Base-by-base conservation (phyloP, 2,888 invertebrate genomes). In the Yponomeuta cagnagella region DNA sequence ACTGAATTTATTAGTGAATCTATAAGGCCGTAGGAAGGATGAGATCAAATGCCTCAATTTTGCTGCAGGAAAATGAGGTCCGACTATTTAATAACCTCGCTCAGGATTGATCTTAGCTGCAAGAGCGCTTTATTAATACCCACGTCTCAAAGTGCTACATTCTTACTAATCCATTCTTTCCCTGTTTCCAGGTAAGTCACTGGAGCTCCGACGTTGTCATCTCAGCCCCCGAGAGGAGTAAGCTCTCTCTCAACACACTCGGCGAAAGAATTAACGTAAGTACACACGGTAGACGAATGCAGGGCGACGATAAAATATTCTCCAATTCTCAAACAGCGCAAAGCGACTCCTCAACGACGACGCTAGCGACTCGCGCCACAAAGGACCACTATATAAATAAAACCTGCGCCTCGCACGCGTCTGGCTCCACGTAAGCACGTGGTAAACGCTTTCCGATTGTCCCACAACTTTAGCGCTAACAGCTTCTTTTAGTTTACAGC, bases 401-500 rank as follows among this genome's bases (percentile, higher is more conserved):
- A 70, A 31, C 23, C 70, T 3, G 70, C 63, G 63, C n/a, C 63
- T 63, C 70, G 63, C 70, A 70, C 65, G 58, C 67, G 70, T 67
- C 10, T 43, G 12, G 71, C 71, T 70, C 63, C 71, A 70, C 66
- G 74, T 76, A 76, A 58, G 52, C 76, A 77, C 76, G 76, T 77
- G 75, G 78, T 77, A 73, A 76, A 79, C 77, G 77, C 80, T 81
- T 79, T 79, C 80, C 78, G 78, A 82, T 80, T 78, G 79, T 78
- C 81, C 77, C 80, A 76, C 80, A 79, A 80, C 82, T 83, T 82
- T 80, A 79, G 77, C 82, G 77, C 78, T 82, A 82, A 85, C 84
- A 82, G 82, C 83, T 86, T 83, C 85, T 84, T 86, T 86, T 83
- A 85, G 82, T 87, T 85, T 83, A 83, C 82, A 80, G 82, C 83